These are phyloP conservation scores for Bimastos eiseni DNA, from an alignment of 2,888 invertebrate genomes.

Conservation along the genomic window DNA sequence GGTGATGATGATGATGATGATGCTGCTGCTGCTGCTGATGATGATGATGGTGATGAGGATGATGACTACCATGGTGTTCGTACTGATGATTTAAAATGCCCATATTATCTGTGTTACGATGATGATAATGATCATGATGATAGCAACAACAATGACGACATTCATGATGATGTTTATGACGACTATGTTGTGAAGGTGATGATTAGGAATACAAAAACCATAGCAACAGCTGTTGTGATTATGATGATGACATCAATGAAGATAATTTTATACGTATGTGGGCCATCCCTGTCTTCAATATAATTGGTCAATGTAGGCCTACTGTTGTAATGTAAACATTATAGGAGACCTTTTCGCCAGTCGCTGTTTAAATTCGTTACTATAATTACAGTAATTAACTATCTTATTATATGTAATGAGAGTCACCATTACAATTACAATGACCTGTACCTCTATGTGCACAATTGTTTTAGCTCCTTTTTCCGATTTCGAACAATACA, in stretches of 20 bases:
- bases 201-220: background rate
- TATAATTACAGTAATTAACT: no score
- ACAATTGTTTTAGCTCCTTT: constrained; percentile 51
- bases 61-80: no score
- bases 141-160: constrained; percentile 26
- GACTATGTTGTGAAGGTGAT: constrained; percentile 15
- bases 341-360: no score
- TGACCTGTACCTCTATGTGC: background rate
- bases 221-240: background rate
- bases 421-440: background rate
- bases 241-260: background rate
- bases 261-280: no score
- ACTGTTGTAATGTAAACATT: no score
- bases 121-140: constrained; percentile 23
- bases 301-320: no score
- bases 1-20: no score
- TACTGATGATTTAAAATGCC: background rate
- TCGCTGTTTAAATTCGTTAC: no score
- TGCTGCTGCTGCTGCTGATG: no score
- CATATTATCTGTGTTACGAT: constrained; percentile 22
- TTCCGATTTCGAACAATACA: constrained; percentile 59
- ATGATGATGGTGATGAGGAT: no score
- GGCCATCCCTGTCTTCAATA: no score
- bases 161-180: constrained; percentile 28
- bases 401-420: no score